phyloP scores from a whole-genome alignment of 1,140 invertebrate genomes.

The Melipona quadrifasciata region DNA sequence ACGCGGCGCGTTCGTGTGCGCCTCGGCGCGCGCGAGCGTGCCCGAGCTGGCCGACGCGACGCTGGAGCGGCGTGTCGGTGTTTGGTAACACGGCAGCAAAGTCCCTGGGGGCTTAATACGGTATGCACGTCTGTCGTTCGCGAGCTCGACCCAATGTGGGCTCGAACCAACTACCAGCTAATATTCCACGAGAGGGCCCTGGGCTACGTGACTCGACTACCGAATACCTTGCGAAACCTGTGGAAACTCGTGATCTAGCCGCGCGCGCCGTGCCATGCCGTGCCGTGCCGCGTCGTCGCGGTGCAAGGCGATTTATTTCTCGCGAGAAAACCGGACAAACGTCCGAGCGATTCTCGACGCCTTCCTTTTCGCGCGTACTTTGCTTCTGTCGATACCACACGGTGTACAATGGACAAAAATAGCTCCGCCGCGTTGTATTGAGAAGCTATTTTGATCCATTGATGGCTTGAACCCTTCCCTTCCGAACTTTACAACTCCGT shows the following conservation, averaged over 20 bases:
- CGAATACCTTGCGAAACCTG: conserved; percentile 57
- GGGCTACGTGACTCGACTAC: conserved; percentile 69
- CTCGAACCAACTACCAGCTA: conserved; percentile 76
- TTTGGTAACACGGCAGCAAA: conserved; percentile 60
- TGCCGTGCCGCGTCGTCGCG: too few species aligned
- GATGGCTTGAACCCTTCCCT: too few species aligned
- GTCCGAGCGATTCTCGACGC: too few species aligned
- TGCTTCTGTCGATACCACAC: too few species aligned
- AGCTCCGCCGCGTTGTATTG: too few species aligned
- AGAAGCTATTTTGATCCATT: too few species aligned
- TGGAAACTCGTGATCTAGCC: conserved; percentile 56
- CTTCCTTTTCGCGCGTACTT: too few species aligned
- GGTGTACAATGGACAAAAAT: too few species aligned
- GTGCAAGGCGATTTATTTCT: conserved; percentile 16
- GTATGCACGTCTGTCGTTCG: conserved; percentile 79
- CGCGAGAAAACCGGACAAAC: neutral
- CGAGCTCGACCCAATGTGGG: conserved; percentile 72
- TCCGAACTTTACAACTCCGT: too few species aligned
- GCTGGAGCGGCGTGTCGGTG: conserved; percentile 40
- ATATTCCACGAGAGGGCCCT: conserved; percentile 78
- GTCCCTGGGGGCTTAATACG: conserved; percentile 78
- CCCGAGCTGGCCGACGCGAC: conserved; percentile 46
- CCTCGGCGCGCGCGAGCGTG: conserved; percentile 23
- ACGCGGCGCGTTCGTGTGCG: conserved; percentile 28
- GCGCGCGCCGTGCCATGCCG: neutral